Evolutionary conservation across 2,888 invertebrate species (phyloP).

Genomic region (Euproctis similis): DNA sequence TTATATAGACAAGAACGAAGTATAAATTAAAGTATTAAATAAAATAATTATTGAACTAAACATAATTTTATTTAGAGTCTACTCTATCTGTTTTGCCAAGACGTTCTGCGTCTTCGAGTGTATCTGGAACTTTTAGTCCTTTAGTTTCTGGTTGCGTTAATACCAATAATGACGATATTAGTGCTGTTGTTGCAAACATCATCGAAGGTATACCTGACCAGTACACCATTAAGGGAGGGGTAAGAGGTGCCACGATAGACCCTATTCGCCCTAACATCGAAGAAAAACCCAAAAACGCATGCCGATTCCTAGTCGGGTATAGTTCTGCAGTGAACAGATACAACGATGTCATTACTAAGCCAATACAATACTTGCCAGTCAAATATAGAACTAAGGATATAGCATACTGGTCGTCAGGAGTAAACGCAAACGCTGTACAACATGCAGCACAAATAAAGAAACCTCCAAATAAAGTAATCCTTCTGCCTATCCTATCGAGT

Average conservation of each 20-base stretch:
- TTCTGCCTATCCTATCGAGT: conserved; percentile 78
- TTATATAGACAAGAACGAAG: no score
- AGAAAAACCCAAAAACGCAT: conserved; percentile 80
- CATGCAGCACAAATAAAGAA: conserved; percentile 63
- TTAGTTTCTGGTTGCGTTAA: conserved; percentile 62
- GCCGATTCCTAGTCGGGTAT: conserved; percentile 81
- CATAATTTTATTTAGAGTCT: no score
- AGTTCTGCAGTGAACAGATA: conserved; percentile 83
- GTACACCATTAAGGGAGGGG: conserved; percentile 76
- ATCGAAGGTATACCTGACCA: conserved; percentile 61
- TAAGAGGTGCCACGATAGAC: conserved; percentile 81
- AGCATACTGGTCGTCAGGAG: conserved; percentile 45
- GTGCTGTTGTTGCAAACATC: conserved; percentile 54
- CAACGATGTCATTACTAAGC: conserved; percentile 78
- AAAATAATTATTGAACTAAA: not conserved
- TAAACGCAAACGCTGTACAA: conserved; percentile 70
- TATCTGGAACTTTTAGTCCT: conserved; percentile 56
- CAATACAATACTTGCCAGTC: conserved; percentile 79
- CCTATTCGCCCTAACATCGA: conserved; percentile 84
- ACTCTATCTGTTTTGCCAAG: conserved; percentile 31
- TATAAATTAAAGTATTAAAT: not conserved
- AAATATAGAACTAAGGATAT: conserved; percentile 66
- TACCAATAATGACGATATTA: conserved; percentile 48
- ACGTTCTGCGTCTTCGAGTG: conserved; percentile 62
- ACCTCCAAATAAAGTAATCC: conserved; percentile 48